Percentiles rank a stretch among this genome's conserved stretches.
Evolutionary conservation across 2,888 invertebrate genomes (phyloP).

Genomic region (Pasiphila rectangulata): DNA sequence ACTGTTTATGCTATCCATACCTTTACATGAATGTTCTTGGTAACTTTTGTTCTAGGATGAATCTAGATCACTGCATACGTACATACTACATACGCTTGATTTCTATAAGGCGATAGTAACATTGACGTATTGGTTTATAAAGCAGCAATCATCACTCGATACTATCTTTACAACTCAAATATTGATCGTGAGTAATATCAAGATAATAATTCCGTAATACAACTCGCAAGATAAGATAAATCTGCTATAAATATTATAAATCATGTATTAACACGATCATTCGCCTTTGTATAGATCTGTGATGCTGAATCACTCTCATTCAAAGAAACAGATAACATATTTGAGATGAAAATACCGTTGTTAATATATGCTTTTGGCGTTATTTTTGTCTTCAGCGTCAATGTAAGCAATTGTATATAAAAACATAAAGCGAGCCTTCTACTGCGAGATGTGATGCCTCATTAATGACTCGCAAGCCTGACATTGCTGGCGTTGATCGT

Average conservation of each 20-base stretch:
- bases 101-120: background rate
- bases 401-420: too few species aligned
- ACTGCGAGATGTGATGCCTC: too few species aligned
- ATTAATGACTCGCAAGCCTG: too few species aligned
- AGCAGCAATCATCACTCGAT: constrained; percentile 1
- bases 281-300: constrained; percentile 14
- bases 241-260: constrained; percentile 16
- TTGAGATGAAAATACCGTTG: constrained; percentile 23
- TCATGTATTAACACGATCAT: constrained; percentile 7
- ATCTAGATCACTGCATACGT: too few species aligned
- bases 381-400: constrained; percentile 14
- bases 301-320: constrained; percentile 9
- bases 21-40: too few species aligned
- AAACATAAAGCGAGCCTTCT: too few species aligned
- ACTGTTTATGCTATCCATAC: too few species aligned
- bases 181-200: constrained; percentile 18
- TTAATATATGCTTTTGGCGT: constrained; percentile 11
- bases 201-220: constrained; percentile 17
- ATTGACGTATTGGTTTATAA: background rate
- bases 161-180: constrained; percentile 11
- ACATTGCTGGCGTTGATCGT: too few species aligned
- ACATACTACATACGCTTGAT: too few species aligned
- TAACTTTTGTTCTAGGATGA: too few species aligned
- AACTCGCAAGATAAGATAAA: constrained; percentile 18
- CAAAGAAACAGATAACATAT: constrained; percentile 12